phyloP scores from a whole-genome alignment of 2,888 invertebrate species.

The Limenitis arthemis region DNA sequence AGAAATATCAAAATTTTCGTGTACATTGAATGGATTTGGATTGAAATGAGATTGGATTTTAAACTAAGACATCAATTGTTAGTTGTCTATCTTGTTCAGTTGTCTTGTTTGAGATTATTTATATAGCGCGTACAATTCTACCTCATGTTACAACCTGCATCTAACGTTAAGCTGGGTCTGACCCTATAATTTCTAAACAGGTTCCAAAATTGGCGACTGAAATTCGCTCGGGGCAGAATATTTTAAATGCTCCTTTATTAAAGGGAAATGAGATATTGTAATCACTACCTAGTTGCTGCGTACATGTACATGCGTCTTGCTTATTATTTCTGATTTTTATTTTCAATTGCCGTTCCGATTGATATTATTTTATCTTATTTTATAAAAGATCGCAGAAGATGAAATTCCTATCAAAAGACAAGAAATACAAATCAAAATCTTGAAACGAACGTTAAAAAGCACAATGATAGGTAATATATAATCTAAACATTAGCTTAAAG shows the following conservation, averaged over 20 bases:
- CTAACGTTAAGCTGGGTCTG: slow-evolving; percentile 45
- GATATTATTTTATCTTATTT: slow-evolving; percentile 3
- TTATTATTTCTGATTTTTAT: slow-evolving; percentile 19
- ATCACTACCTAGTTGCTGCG: slow-evolving; percentile 46
- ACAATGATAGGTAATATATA: too few species aligned
- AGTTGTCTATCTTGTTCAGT: not conserved
- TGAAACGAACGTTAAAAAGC: not conserved
- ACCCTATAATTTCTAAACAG: slow-evolving; percentile 72
- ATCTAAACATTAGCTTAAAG: too few species aligned
- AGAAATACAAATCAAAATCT: not conserved
- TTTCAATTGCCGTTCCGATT: slow-evolving; percentile 11
- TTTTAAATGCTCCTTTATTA: slow-evolving; percentile 61
- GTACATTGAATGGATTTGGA: too few species aligned
- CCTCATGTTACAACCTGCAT: slow-evolving; percentile 32
- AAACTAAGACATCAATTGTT: too few species aligned
- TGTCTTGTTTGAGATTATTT: not conserved
- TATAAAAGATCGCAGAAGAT: not conserved
- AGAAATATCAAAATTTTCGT: too few species aligned
- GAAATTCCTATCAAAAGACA: not conserved
- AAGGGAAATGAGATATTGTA: slow-evolving; percentile 64
- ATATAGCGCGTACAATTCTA: slow-evolving; percentile 14
- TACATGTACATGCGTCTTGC: slow-evolving; percentile 22
- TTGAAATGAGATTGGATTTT: too few species aligned
- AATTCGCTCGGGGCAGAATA: slow-evolving; percentile 50
- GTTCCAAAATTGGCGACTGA: slow-evolving; percentile 67